Base-by-base conservation (phyloP, 2,797 vertebrate genomes). In the Leptodactylus fallax region DNA sequence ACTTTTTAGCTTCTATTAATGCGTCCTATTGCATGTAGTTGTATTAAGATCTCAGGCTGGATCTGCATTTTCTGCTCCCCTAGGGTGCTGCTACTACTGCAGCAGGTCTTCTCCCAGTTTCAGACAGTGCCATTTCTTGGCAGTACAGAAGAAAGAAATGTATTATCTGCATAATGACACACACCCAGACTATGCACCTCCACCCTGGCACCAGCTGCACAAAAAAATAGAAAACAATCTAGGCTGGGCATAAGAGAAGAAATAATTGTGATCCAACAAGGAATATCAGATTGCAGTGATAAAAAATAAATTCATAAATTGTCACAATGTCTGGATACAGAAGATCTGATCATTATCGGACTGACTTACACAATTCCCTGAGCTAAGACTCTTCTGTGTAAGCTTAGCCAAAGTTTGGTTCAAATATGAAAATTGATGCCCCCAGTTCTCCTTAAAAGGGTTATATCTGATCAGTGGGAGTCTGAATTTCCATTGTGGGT, bases 161-260 rank as follows among this genome's bases (percentile, higher is more conserved):
- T 58, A 60, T 21, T 79, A 6, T 79, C 25, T 19, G 25, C 7
- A 36, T 79, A 12, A 60, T 79, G 9, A 19, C 7, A 45, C 53
- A 79, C 55, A 79, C 78, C 55, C 78, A 74, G 71, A 49, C 71
- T 49, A 17, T 21, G 45, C 21, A n/a, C 71, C 71, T 74, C 71
- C 71, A 45, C 71, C 71, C 71, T 74, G 71, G 45, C 71, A 74
- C 36, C 36, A 45, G 6, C 16, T 19, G 36, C 69, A 71, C 45
- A 74, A 16, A 21, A 11, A 1, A 47, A 72, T 19, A 21, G n/a
- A 53, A 14, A 77, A 11, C 9, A 74, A n/a, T 19, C 19, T 23
- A 49, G 45, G 47, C 47, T n/a, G 47, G 45, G 21, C 47, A 23
- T 19, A 21, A 45, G 8, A 72, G 36, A 16, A 45, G 36, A 19